Conservation (phyloP, 2,797 vertebrate genomes). For the Manis pentadactyla region DNA sequence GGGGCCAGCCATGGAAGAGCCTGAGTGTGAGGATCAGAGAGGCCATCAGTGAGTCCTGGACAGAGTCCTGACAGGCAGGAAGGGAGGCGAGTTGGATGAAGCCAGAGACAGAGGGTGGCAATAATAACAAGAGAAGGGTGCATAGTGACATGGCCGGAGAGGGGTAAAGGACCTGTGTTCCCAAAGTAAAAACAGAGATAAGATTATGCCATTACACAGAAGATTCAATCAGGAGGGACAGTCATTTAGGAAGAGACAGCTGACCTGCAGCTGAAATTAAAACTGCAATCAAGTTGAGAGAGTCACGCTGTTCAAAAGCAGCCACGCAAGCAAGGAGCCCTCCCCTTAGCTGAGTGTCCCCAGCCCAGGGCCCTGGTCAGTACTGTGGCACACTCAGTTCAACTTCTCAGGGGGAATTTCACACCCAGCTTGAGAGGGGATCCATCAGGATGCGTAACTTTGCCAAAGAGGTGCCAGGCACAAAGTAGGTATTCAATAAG, state of each 20-base stretch:
- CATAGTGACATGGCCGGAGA: background rate
- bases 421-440: background rate
- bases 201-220: background rate
- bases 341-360: background rate
- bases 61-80: background rate
- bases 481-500: background rate
- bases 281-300: background rate
- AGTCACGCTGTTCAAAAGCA: background rate
- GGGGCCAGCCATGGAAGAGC: background rate
- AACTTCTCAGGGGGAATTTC: background rate
- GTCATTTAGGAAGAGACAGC: background rate
- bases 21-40: background rate
- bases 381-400: background rate
- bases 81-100: background rate
- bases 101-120: background rate
- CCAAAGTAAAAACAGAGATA: constrained; percentile 72
- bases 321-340: background rate
- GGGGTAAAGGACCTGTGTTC: constrained; percentile 58
- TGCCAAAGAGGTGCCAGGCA: background rate
- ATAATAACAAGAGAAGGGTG: constrained; percentile 36
- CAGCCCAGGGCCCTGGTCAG: rapidly evolving
- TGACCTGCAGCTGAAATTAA: background rate
- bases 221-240: background rate
- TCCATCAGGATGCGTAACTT: background rate
- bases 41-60: background rate